Evolutionary conservation across 2,113 vertebrate genomes (phyloP).

Genomic region (Hemicordylus capensis): DNA sequence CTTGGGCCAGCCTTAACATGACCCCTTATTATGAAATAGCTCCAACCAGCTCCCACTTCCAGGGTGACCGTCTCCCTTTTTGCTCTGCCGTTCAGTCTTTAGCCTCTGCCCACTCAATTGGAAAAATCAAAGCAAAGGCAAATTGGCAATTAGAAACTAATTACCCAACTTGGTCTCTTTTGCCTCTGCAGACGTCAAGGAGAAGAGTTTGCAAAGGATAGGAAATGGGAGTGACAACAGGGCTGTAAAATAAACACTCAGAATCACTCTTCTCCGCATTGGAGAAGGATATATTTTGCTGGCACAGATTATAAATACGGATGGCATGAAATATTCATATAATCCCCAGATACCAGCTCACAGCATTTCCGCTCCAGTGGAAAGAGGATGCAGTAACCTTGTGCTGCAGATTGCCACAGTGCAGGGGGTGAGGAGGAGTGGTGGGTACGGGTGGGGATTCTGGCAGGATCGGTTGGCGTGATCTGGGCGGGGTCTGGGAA

Average conservation of each 20-base stretch:
- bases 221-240: background rate
- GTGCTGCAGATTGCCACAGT: background rate
- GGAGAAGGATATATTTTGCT: constrained; percentile 23
- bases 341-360: constrained; percentile 23
- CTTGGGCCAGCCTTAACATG: background rate
- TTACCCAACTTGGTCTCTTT: background rate
- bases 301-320: constrained; percentile 24
- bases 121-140: constrained; percentile 8
- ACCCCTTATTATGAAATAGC: background rate
- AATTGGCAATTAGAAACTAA: constrained; percentile 11
- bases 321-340: constrained; percentile 34
- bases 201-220: background rate
- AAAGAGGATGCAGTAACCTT: constrained; percentile 28
- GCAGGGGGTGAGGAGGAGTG: background rate
- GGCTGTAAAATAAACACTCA: background rate
- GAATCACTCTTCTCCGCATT: background rate
- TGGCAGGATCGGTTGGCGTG: background rate
- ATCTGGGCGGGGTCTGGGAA: background rate
- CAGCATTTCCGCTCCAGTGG: constrained; percentile 26
- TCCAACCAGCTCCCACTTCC: background rate
- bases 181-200: background rate
- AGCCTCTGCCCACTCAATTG: background rate
- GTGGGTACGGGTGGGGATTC: background rate
- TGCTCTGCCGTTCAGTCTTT: background rate
- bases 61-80: background rate